Evolutionary conservation across 2,888 invertebrate species (phyloP).

Genomic region (Caenorhabditis doughertyi): DNA sequence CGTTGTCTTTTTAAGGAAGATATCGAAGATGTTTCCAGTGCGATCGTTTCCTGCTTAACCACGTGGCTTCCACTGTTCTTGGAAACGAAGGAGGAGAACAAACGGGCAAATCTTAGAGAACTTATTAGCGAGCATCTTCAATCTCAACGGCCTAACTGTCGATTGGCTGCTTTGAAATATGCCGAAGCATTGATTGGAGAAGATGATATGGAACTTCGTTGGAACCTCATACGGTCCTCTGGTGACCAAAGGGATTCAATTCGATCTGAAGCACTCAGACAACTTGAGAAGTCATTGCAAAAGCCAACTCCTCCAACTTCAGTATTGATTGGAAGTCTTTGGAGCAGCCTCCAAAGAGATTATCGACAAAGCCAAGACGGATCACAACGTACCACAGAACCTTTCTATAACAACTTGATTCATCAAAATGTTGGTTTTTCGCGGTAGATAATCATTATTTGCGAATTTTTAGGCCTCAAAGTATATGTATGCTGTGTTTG

Average conservation of each 20-base stretch:
- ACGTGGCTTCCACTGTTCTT: slow-evolving; percentile 69
- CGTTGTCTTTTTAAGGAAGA: slow-evolving; percentile 47
- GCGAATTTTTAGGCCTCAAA: slow-evolving; percentile 51
- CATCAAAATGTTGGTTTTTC: slow-evolving; percentile 71
- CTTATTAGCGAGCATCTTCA: slow-evolving; percentile 63
- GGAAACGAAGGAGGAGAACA: slow-evolving; percentile 8
- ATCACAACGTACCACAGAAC: not conserved
- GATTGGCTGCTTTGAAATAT: slow-evolving; percentile 73
- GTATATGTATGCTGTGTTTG: slow-evolving; percentile 65
- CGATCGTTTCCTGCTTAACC: slow-evolving; percentile 70
- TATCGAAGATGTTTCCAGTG: slow-evolving; percentile 63
- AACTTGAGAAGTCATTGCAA: slow-evolving; percentile 65
- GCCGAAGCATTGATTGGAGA: slow-evolving; percentile 70
- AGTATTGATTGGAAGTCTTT: slow-evolving; percentile 51
- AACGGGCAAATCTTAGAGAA: slow-evolving; percentile 45
- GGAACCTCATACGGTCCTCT: slow-evolving; percentile 67
- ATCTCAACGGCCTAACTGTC: slow-evolving; percentile 63
- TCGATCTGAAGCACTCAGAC: slow-evolving; percentile 65
- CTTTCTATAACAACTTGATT: slow-evolving; percentile 16
- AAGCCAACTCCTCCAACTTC: slow-evolving; percentile 54
- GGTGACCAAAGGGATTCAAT: slow-evolving; percentile 67
- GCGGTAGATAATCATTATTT: not conserved
- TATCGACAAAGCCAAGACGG: not conserved
- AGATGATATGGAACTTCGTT: slow-evolving; percentile 67
- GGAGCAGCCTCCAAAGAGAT: slow-evolving; percentile 56